Percentiles rank a stretch among this genome's conserved stretches.
Evolutionary conservation across 2,113 vertebrate species (phyloP).

Genomic region (Cygnus atratus): DNA sequence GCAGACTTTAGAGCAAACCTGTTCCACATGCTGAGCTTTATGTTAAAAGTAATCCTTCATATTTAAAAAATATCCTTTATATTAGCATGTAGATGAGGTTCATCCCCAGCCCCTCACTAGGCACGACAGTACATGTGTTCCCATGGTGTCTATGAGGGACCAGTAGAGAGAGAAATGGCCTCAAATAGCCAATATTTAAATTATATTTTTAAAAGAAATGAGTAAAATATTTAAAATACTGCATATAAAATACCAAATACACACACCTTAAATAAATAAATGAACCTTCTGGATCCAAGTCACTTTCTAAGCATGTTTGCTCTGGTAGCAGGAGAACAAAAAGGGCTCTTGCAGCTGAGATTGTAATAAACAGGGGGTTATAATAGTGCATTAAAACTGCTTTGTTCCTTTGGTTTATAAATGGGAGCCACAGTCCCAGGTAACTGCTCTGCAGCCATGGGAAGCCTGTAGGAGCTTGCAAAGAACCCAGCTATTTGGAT

Average conservation of each 20-base stretch:
- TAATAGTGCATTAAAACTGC: conserved; percentile 18
- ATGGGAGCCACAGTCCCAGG: conserved; percentile 10
- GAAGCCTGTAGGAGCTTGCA: conserved; percentile 10
- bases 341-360: not conserved
- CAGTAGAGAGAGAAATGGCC: not conserved
- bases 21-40: conserved; percentile 1
- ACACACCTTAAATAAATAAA: no score
- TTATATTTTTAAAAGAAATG: not conserved
- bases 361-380: conserved; percentile 28
- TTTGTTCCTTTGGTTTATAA: conserved; percentile 42
- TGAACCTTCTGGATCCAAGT: not conserved
- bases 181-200: not conserved
- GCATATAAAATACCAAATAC: not conserved
- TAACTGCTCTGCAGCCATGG: not conserved
- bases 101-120: not conserved
- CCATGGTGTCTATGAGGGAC: not conserved
- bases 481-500: conserved; percentile 23
- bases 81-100: not conserved
- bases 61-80: not conserved
- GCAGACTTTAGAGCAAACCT: not conserved
- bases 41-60: not conserved
- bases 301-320: not conserved
- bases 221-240: not conserved
- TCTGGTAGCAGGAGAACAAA: not conserved
- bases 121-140: not conserved